Evolutionary conservation across 2,888 invertebrate species (phyloP).

Genomic region (Drosophila testacea): DNA sequence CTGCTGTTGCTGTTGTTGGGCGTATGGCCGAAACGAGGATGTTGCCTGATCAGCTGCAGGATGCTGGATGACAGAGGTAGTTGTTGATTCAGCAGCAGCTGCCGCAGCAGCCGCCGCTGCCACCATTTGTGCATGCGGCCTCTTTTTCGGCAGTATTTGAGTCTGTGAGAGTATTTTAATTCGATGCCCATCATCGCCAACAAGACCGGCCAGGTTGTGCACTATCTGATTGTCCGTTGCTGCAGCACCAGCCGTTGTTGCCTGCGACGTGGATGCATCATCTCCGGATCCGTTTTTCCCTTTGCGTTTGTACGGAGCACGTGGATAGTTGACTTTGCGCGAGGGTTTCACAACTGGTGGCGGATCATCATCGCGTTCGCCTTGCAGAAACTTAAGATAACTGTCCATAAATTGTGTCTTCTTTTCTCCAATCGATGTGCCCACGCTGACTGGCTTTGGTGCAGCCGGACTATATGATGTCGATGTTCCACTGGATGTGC

Average conservation of each 20-base stretch:
- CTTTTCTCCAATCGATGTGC: slow-evolving; percentile 82
- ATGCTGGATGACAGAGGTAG: slow-evolving; percentile 82
- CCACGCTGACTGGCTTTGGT: slow-evolving; percentile 80
- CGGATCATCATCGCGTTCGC: slow-evolving; percentile 92
- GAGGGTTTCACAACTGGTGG: slow-evolving; percentile 87
- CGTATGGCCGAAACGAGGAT: slow-evolving; percentile 82
- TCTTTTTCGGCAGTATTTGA: slow-evolving; percentile 84
- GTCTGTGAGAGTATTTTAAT: slow-evolving; percentile 85
- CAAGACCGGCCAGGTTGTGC: slow-evolving; percentile 55
- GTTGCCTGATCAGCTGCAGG: slow-evolving; percentile 68
- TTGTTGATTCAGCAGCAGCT: slow-evolving; percentile 83
- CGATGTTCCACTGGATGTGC: slow-evolving; percentile 27
- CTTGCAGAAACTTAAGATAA: slow-evolving; percentile 91
- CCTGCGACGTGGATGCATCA: slow-evolving; percentile 66
- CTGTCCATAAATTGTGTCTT: slow-evolving; percentile 93
- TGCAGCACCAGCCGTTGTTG: slow-evolving; percentile 24
- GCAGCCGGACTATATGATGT: slow-evolving; percentile 66
- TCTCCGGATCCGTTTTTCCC: slow-evolving; percentile 62
- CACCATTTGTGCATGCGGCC: slow-evolving; percentile 85
- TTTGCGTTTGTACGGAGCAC: slow-evolving; percentile 73
- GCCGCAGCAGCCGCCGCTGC: slow-evolving; percentile 82
- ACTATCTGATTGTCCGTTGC: slow-evolving; percentile 52
- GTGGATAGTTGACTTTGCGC: slow-evolving; percentile 83
- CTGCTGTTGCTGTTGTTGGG: slow-evolving; percentile 75
- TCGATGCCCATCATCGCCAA: slow-evolving; percentile 83